These are phyloP conservation scores for Heliconius hewitsoni DNA, from an alignment of 1,140 invertebrate species.

Conservation along the genomic window DNA sequence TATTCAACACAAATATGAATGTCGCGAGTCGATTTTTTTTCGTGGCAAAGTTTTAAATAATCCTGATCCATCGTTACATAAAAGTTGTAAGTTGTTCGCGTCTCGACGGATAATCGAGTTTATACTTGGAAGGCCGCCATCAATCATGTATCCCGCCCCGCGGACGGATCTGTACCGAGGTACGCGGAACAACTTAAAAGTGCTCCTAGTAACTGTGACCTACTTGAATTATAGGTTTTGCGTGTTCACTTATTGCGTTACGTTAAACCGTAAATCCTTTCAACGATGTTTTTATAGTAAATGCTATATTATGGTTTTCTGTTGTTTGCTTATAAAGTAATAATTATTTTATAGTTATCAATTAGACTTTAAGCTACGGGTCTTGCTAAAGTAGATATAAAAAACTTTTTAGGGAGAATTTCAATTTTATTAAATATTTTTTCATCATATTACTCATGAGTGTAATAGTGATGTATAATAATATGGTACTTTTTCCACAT, in stretches of 20 bases:
- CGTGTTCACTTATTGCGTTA: conserved; percentile 25
- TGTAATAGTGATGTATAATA: not conserved
- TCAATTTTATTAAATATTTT: too few species aligned
- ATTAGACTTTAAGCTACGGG: too few species aligned
- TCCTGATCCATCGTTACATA: conserved; percentile 80
- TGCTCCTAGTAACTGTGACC: conserved; percentile 67
- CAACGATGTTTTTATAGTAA: not conserved
- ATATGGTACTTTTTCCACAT: not conserved
- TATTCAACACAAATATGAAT: conserved; percentile 78
- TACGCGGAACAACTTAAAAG: conserved; percentile 77
- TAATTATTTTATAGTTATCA: too few species aligned
- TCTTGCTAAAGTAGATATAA: too few species aligned
- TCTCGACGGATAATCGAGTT: conserved; percentile 80
- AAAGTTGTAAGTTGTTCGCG: conserved; percentile 80
- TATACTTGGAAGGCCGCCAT: conserved; percentile 78
- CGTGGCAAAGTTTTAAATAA: conserved; percentile 68
- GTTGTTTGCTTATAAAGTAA: too few species aligned
- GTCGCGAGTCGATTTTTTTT: conserved; percentile 76
- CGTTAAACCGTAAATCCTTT: not conserved
- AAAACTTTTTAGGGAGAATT: too few species aligned
- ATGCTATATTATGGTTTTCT: too few species aligned
- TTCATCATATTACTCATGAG: too few species aligned
- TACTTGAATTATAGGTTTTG: conserved; percentile 50
- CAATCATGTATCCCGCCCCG: conserved; percentile 77
- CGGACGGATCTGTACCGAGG: conserved; percentile 55